A percentile compares a stretch with the other conserved stretches of the same genome.
phyloP scores from a whole-genome alignment of 2,888 invertebrate species.

The Nomada fucata region DNA sequence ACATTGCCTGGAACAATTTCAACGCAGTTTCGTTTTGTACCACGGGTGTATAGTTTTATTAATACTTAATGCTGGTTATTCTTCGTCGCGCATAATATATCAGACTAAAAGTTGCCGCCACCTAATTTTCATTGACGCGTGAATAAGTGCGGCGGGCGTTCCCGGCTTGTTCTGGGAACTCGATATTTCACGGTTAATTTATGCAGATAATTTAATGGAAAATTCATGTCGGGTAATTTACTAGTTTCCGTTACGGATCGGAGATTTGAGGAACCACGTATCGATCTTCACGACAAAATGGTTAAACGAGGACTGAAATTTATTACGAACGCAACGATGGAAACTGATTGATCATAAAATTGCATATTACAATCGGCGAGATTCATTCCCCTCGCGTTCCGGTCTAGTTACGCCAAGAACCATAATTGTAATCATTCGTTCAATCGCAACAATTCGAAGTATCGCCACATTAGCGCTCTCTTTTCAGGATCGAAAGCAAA shows the following conservation, averaged over 20 bases:
- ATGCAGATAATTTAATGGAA: constrained; percentile 50
- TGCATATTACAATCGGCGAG: background rate
- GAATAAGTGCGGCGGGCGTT: background rate
- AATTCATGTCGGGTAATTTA: constrained; percentile 46
- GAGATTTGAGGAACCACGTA: constrained; percentile 27
- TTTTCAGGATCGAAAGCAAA: no score
- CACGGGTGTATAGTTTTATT: background rate
- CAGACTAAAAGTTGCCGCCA: background rate
- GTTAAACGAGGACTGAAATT: constrained; percentile 36
- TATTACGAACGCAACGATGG: constrained; percentile 22
- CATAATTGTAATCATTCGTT: no score
- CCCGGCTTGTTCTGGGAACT: background rate
- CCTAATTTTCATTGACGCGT: constrained; percentile 9
- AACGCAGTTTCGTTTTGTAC: background rate
- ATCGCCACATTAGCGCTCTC: no score
- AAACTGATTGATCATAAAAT: constrained; percentile 16
- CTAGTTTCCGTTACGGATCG: constrained; percentile 14
- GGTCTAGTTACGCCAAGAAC: background rate
- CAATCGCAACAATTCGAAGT: no score
- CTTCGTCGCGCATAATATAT: background rate
- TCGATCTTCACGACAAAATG: constrained; percentile 24
- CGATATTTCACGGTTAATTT: constrained; percentile 36
- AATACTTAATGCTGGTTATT: background rate
- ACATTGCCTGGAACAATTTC: background rate
- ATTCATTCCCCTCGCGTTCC: background rate